Base-by-base conservation (phyloP, 2,888 invertebrate genomes). In the Limenitis camilla region DNA sequence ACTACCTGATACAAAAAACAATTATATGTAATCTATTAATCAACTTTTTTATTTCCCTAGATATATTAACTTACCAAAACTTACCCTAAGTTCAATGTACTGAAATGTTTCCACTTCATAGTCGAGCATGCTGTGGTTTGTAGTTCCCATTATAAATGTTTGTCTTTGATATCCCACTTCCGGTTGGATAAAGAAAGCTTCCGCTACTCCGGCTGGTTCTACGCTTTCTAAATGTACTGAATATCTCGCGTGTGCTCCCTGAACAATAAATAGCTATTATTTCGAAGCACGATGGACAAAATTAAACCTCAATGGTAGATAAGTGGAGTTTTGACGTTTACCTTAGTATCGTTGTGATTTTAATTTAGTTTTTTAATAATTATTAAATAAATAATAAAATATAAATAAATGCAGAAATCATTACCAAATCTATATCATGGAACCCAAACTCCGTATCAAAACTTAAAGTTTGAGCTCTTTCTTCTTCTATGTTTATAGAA, bases 211-310 rank as follows among this genome's bases (percentile, higher is more conserved):
- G 0, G 67, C 61, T 0, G 88, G 88, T 3, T 53, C 51, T 0
- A 72, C 75, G 45, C 79, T 78, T 55, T 74, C 72, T 10, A 91
- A 64, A 10, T 63, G 69, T 2, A 90, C 89, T 31, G 66, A 72
- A 66, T 90, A 91, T 57, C 86, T 88, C 1, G 91, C 92, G 65
- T 91, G 88, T 59, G 79, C 78, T 36, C 90, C 91, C 91, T 91
- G 60, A 35, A 40, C 9, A 36, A 11, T n/a, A 38, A 44, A 35
- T 8, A 10, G 42, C 10, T 7, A 10, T 38, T 40, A 11, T 41
- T 33, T 9, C 28, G 8, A 10, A n/a, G 29, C 29, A 9, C 3
- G 29, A 33, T 7, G 10, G 39, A n/a, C n/a, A 31, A 27, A 11
- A 31, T 33, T 43, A 44, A 42, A 40, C 49, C 33, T 8, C 33